Percentiles rank a stretch among this genome's conserved stretches.
phyloP scores from a whole-genome alignment of 2,888 invertebrate species.

The Synanthedon myopaeformis region DNA sequence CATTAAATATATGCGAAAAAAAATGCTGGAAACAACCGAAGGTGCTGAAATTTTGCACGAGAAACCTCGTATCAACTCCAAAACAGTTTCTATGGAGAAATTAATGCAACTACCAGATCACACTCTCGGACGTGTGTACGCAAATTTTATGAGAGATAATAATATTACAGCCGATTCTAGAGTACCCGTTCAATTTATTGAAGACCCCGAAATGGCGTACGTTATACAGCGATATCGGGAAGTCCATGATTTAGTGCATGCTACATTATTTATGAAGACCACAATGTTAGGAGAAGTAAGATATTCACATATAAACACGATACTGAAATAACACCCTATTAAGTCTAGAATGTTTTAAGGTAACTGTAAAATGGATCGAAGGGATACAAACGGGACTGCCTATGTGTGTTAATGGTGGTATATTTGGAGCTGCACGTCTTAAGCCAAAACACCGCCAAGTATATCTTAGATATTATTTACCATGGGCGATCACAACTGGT shows the following conservation, averaged over 20 bases:
- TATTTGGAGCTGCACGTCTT: conserved; percentile 91
- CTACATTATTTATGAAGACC: conserved; percentile 92
- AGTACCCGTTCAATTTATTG: conserved; percentile 89
- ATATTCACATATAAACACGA: background rate
- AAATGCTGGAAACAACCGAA: conserved; percentile 83
- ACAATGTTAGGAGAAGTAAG: conserved; percentile 85
- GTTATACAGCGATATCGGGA: conserved; percentile 98
- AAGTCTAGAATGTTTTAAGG: conserved; percentile 64
- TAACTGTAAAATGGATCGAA: conserved; percentile 98
- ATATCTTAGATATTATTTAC: conserved; percentile 82
- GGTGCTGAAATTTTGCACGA: conserved; percentile 81
- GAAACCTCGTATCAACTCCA: conserved; percentile 88
- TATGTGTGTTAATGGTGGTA: conserved; percentile 94
- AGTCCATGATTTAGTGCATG: conserved; percentile 95
- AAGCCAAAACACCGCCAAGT: conserved; percentile 85
- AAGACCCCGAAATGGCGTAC: conserved; percentile 90
- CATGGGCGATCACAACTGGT: conserved; percentile 89
- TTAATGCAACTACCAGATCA: conserved; percentile 80
- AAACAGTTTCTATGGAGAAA: conserved; percentile 79
- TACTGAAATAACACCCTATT: background rate
- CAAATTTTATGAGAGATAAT: conserved; percentile 84
- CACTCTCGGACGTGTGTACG: conserved; percentile 89
- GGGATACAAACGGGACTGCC: conserved; percentile 94
- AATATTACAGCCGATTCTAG: conserved; percentile 94
- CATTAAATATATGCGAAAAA: conserved; percentile 75